Evolutionary conservation across 2,797 vertebrate genomes (phyloP), one percentile per base, ranked within the genome.

Genomic region (Distichodus sexfasciatus): DNA sequence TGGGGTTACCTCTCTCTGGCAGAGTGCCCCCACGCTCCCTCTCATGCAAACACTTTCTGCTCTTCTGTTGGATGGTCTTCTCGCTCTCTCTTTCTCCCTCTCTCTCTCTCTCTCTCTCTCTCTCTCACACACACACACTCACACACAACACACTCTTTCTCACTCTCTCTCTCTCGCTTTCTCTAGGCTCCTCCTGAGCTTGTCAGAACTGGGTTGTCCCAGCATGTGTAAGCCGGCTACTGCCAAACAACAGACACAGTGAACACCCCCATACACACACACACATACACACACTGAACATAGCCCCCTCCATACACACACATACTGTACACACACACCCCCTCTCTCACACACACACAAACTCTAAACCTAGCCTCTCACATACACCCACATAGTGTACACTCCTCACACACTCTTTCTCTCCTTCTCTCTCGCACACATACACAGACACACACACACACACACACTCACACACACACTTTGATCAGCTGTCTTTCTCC

Each of bases 161-260:
- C 40, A 67, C 66, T 60, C 47, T 9, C 29, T 61, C 72, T 65
- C 67, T 57, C 51, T 68, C 43, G 69, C 60, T 59, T 64, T 73
- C 46, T 71, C 68, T 38, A 43, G 78, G 64, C 68, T 76, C 75
- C 46, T 76, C 67, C 48, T 64, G 68, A 74, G 77, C 65, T 79
- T 82, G 76, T 83, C 77, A 84, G 71, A 76, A 67, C 66, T 70
- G 67, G 79, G 80, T 77, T 72, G 60, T 67, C 73, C 66, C 72
- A 66, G 81, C 81, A 86, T 88, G 84, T 77, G 77, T 82, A 75
- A 77, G 64, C 77, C 71, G 36, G 84, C 76, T 78, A 78, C 80
- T 76, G 81, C 73, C 82, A 85, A 84, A 81, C 78, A 86, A 76
- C 72, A 69, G 63, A 62, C 66, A 57, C 10, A 53, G 40, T 38